Evolutionary conservation across 2,113 vertebrate species (phyloP).

Genomic region (Halcyon senegalensis): DNA sequence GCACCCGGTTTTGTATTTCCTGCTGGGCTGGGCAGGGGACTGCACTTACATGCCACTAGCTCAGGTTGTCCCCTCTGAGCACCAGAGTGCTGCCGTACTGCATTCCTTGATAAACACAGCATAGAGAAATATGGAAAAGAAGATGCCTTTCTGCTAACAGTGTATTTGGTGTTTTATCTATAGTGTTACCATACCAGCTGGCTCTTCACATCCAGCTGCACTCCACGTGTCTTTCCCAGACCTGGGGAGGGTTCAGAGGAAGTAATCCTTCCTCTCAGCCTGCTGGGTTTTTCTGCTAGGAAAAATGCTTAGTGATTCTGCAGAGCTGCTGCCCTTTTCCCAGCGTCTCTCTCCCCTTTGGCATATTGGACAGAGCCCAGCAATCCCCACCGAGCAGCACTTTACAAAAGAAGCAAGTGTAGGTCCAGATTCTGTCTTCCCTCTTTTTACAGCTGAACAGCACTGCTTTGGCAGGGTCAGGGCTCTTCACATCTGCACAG

Average conservation of each 20-base stretch:
- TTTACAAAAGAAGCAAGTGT: neutral
- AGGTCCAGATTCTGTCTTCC: neutral
- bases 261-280: constrained; percentile 7
- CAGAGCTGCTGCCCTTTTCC: constrained; percentile 11
- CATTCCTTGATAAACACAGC: neutral
- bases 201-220: neutral
- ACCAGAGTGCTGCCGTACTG: neutral
- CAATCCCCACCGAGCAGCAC: neutral
- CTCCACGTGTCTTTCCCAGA: neutral
- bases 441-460: neutral
- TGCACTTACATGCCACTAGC: accelerated
- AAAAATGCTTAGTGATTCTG: neutral
- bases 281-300: neutral
- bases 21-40: neutral
- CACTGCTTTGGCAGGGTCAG: neutral
- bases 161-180: neutral
- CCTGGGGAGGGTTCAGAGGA: neutral
- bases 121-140: neutral
- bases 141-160: neutral
- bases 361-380: neutral
- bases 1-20: neutral
- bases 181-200: neutral
- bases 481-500: constrained; percentile 2
- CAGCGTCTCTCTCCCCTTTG: neutral
- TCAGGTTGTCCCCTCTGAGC: neutral